Evolutionary conservation across 1,140 invertebrate species (phyloP).

Genomic region (Listronotus bonariensis): DNA sequence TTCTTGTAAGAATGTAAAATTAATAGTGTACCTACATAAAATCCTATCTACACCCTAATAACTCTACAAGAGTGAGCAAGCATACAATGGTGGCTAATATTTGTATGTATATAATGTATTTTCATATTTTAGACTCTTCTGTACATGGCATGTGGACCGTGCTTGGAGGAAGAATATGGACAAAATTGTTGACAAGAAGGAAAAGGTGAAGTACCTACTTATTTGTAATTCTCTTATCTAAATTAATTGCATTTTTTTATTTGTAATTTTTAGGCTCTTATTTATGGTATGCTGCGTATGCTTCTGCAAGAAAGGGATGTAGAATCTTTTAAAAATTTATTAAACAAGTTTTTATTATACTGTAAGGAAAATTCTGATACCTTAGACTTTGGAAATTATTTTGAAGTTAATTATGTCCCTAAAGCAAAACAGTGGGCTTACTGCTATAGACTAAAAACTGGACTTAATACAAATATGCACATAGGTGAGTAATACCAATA

Average conservation of each 20-base stretch:
- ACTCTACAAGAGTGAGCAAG: too few relatives aligned
- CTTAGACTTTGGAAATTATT: conserved; percentile 6
- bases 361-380: not conserved
- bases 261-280: not conserved
- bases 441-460: conserved; percentile 6
- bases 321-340: not conserved
- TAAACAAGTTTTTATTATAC: not conserved
- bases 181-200: not conserved
- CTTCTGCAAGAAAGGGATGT: conserved; percentile 5
- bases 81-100: too few relatives aligned
- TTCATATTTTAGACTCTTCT: conserved; percentile 15
- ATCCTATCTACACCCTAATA: too few relatives aligned
- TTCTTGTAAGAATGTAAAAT: too few relatives aligned
- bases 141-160: conserved; percentile 4
- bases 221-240: too few relatives aligned
- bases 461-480: conserved; percentile 21
- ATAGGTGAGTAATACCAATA: too few relatives aligned
- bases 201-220: not conserved
- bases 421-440: conserved; percentile 18
- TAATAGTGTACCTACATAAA: too few relatives aligned
- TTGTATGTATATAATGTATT: too few relatives aligned
- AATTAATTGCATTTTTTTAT: too few relatives aligned
- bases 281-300: not conserved
- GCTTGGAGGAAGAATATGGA: conserved; percentile 29
- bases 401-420: conserved; percentile 10